Conservation (phyloP, 2,797 vertebrate genomes). For the Leucoraja ocellata region DNA sequence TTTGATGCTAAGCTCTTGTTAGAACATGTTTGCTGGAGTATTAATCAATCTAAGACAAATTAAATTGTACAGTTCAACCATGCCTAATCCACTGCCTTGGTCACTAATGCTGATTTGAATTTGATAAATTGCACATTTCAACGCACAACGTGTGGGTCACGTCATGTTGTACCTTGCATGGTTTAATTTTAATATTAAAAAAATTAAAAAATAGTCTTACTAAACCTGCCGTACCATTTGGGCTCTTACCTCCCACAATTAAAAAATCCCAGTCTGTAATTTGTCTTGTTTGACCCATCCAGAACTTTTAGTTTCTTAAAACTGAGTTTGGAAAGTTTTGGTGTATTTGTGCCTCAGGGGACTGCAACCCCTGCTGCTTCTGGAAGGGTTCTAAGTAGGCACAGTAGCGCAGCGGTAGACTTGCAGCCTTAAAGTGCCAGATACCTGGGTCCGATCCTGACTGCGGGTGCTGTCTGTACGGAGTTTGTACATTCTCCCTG, state of each 20-base stretch:
- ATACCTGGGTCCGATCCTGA: too few species aligned
- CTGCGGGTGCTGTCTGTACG: too few species aligned
- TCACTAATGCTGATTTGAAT: neutral
- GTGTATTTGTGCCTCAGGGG: neutral
- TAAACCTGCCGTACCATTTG: too few species aligned
- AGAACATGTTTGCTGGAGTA: neutral
- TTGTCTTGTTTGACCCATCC: neutral
- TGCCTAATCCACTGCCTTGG: neutral
- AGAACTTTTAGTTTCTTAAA: neutral
- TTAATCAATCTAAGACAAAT: neutral
- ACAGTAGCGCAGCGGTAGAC: neutral
- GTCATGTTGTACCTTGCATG: neutral
- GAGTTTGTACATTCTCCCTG: too few species aligned
- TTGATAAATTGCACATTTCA: neutral
- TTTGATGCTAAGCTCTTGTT: neutral
- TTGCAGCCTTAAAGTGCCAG: too few species aligned
- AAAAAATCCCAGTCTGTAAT: neutral
- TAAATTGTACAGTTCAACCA: neutral
- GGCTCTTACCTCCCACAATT: too few species aligned
- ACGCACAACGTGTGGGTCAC: too few species aligned
- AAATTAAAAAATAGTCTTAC: too few species aligned
- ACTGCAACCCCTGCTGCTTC: neutral
- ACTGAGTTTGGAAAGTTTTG: neutral
- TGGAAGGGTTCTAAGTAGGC: neutral
- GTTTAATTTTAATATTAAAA: neutral